Evolutionary conservation across 2,888 invertebrate genomes (phyloP), one percentile per base, ranked within the genome.

Genomic region (Oxyteleia sp.): DNA sequence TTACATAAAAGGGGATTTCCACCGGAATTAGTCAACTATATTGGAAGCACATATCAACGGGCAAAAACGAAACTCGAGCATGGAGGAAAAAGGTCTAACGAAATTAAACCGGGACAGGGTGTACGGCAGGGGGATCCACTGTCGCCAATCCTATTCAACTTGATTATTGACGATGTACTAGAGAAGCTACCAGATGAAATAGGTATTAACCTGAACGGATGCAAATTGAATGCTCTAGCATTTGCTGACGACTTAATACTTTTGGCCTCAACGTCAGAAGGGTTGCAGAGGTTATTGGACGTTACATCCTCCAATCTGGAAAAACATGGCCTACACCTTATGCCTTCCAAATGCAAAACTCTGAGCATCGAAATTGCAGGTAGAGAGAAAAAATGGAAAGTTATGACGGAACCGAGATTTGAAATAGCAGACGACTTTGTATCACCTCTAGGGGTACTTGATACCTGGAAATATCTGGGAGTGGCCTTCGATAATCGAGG

Each of bases 171-270:
- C 15, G 41, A 43, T 7, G 53, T 68, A 10, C 18, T 43, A 4
- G 7, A 16, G 11, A 18, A 16, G 0, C 4, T 76, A 4, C 18
- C 49, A 0, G n/a, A 7, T 1, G 16, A 23, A 0, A 13, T 66
- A 1, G 66, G 75, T 8, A 66, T 64, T 26, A 11, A 38, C 7
- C 11, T 76, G 0, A 10, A 26, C 3, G 18, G 4, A 10, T 8
- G 8, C 1, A 3, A 8, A 1, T 15, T 57, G 0, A 75, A 64
- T 15, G 15, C 20, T 1, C 11, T 75, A 0, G 8, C 63, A 1
- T 93, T 80, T 23, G 93, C 93, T 0, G 93, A 94, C 43, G 93
- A 93, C 85, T 59, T 92, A 0, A 75, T 91, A 26, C 84, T 93
- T 10, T 38, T 91, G 4, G 85, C 91, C 15, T 86, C 90, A 0